A percentile compares a stretch with the other conserved stretches of the same genome.
Evolutionary conservation across 2,888 invertebrate genomes (phyloP).

Genomic region (Pinctada fucata): DNA sequence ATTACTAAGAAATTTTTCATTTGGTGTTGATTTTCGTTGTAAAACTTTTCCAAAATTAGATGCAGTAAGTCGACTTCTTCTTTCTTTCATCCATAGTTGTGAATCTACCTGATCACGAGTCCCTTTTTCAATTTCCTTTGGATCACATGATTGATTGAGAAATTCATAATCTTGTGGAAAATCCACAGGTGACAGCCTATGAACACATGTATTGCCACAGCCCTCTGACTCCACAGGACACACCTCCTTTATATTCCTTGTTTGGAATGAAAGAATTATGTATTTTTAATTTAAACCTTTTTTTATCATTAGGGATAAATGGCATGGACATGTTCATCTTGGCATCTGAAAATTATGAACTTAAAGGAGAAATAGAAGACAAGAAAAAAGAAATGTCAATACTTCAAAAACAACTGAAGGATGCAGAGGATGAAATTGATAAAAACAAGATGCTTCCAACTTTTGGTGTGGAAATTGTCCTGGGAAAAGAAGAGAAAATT

Average conservation of each 20-base stretch:
- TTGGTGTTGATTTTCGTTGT: slow-evolving; percentile 5
- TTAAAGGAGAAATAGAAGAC: neutral
- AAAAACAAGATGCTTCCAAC: neutral
- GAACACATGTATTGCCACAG: slow-evolving; percentile 14
- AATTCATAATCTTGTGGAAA: slow-evolving; percentile 3
- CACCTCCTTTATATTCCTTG: slow-evolving; percentile 3
- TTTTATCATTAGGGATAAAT: neutral
- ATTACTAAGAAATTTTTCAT: neutral
- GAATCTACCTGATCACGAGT: slow-evolving; percentile 13
- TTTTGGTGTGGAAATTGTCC: slow-evolving; percentile 5
- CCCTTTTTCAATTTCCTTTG: slow-evolving; percentile 15
- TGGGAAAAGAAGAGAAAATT: neutral
- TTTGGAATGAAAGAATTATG: slow-evolving; percentile 10
- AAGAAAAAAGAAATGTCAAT: neutral
- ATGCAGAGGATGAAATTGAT: neutral
- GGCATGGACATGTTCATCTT: too few species aligned
- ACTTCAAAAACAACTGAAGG: too few species aligned
- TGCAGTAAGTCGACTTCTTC: slow-evolving; percentile 18
- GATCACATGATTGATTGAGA: neutral
- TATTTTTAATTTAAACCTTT: neutral
- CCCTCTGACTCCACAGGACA: neutral
- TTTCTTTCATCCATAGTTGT: slow-evolving; percentile 8
- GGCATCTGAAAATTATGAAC: too few species aligned
- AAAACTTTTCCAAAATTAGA: slow-evolving; percentile 29
- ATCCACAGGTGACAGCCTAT: neutral